These are phyloP conservation scores for Protobothrops flavoviridis DNA, from an alignment of 2,113 vertebrate genomes.

Conservation along the genomic window DNA sequence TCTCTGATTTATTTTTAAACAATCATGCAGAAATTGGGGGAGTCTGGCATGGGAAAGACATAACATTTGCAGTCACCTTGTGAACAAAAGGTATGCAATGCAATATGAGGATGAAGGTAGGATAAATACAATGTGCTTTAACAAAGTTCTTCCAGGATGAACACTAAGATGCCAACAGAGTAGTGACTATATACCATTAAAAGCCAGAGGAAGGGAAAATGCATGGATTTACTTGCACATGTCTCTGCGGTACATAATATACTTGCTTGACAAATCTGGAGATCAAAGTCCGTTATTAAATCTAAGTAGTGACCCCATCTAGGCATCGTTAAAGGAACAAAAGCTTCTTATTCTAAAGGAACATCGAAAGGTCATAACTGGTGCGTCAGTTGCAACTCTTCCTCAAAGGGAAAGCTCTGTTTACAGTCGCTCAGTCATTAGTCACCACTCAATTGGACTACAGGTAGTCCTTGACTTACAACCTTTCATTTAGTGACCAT, in stretches of 20 bases:
- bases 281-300: slow-evolving; percentile 16
- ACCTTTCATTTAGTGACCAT: too few relatives aligned
- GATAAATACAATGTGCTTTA: not conserved
- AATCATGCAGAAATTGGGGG: not conserved
- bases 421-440: not conserved
- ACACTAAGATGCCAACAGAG: slow-evolving; percentile 67
- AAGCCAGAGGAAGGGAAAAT: not conserved
- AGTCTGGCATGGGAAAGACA: not conserved
- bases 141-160: not conserved
- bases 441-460: not conserved
- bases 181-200: slow-evolving; percentile 43
- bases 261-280: not conserved
- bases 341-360: not conserved
- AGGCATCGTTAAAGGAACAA: not conserved
- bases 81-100: not conserved
- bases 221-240: not conserved
- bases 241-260: not conserved
- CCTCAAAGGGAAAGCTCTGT: not conserved
- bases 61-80: not conserved
- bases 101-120: fast-evolving
- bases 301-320: not conserved
- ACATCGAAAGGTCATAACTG: not conserved
- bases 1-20: not conserved
- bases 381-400: not conserved
- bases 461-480: too few relatives aligned